Percentiles rank a stretch among this genome's conserved stretches.
These are phyloP conservation scores for Azemiops feae DNA, from an alignment of 2,113 vertebrate genomes.

Conservation along the genomic window DNA sequence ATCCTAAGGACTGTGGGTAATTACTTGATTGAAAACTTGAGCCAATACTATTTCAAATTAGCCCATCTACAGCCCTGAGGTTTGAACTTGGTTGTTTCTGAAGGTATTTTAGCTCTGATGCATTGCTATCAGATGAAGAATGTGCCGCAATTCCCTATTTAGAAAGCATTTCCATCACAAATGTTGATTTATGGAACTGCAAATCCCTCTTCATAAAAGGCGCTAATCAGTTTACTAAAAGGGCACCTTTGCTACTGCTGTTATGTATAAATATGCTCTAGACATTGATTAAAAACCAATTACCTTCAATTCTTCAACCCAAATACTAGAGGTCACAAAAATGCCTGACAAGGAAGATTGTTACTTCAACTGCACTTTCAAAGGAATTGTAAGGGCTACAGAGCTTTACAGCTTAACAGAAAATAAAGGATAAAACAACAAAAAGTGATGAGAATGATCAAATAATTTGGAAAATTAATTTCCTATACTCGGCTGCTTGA, in stretches of 20 bases:
- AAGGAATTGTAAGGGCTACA: slow-evolving; percentile 13
- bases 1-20: not conserved
- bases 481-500: not conserved
- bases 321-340: not conserved
- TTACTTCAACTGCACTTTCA: slow-evolving; percentile 30
- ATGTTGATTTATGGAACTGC: slow-evolving; percentile 1
- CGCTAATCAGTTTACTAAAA: not conserved
- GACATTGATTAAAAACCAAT: slow-evolving; percentile 8
- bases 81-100: not conserved
- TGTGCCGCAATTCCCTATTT: not conserved
- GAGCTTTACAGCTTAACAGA: not conserved
- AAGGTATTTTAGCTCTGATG: not conserved
- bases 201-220: not conserved
- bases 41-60: not conserved
- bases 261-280: not conserved
- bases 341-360: not conserved
- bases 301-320: not conserved
- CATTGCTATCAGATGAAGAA: not conserved
- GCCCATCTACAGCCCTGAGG: not conserved
- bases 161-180: not conserved
- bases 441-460: not conserved
- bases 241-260: not conserved
- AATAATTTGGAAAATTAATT: not conserved
- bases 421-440: not conserved
- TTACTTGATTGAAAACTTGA: not conserved